A percentile compares a stretch with the other conserved stretches of the same genome.
These are phyloP conservation scores for Scaptodrosophila lebanonensis DNA, from an alignment of 1,140 invertebrate genomes.

Conservation along the genomic window DNA sequence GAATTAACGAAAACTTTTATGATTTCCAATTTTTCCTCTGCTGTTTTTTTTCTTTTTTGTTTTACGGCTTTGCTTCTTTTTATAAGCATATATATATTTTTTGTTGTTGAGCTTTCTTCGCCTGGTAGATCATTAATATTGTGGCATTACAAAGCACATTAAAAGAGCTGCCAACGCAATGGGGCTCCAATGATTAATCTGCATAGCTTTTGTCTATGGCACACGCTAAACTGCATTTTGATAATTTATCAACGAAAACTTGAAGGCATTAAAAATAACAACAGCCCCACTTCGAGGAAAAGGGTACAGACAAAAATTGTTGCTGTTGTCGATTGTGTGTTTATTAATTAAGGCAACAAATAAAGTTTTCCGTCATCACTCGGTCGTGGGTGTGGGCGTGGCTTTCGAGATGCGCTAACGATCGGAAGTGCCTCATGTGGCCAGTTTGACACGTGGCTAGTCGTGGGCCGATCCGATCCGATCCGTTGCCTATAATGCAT, in stretches of 20 bases:
- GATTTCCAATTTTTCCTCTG: too few species aligned
- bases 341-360: slow-evolving; percentile 56
- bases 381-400: slow-evolving; percentile 45
- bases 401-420: slow-evolving; percentile 52
- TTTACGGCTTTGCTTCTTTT: too few species aligned
- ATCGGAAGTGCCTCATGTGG: slow-evolving; percentile 41
- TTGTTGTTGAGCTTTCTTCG: slow-evolving; percentile 39
- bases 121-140: slow-evolving; percentile 53
- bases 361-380: slow-evolving; percentile 4
- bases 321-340: too few species aligned
- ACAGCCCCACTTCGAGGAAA: too few species aligned
- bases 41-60: too few species aligned
- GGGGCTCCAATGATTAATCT: slow-evolving; percentile 60
- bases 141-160: slow-evolving; percentile 43
- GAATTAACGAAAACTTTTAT: too few species aligned
- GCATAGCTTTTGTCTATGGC: slow-evolving; percentile 61
- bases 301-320: too few species aligned
- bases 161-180: slow-evolving; percentile 56
- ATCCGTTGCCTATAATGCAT: slow-evolving; percentile 22
- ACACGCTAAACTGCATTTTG: slow-evolving; percentile 66
- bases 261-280: slow-evolving; percentile 8
- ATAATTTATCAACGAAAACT: slow-evolving; percentile 62
- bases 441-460: slow-evolving; percentile 56
- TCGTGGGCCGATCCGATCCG: slow-evolving; percentile 39
- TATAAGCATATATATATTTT: too few species aligned